Percentiles rank a stretch among this genome's conserved stretches.
Conservation (phyloP, 2,888 invertebrate genomes). For the Eulithis testata region DNA sequence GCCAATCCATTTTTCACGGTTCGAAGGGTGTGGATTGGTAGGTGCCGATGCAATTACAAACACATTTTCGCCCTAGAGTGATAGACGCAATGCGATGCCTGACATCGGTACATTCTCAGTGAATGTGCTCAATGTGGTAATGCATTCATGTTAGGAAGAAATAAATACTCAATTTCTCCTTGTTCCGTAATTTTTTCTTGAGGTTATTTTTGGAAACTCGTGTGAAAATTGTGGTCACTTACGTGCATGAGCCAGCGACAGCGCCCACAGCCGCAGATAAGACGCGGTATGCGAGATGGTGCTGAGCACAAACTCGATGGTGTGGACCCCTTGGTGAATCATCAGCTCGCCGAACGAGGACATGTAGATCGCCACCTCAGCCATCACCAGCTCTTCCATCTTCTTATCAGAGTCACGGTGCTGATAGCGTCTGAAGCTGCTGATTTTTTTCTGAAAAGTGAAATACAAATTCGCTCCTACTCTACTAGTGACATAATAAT, state of each 20-base stretch:
- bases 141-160: too few relatives aligned
- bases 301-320: constrained; percentile 94
- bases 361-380: constrained; percentile 9
- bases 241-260: constrained; percentile 95
- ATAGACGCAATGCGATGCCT: too few relatives aligned
- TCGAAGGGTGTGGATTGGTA: too few relatives aligned
- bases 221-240: constrained; percentile 54
- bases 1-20: too few relatives aligned
- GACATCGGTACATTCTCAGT: too few relatives aligned
- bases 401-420: constrained; percentile 41
- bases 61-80: too few relatives aligned
- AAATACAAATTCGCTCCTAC: not conserved
- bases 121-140: too few relatives aligned
- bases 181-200: too few relatives aligned
- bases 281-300: constrained; percentile 96
- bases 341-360: constrained; percentile 87
- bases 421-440: constrained; percentile 26
- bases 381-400: constrained; percentile 11
- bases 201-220: too few relatives aligned
- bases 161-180: too few relatives aligned
- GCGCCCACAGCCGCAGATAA: constrained; percentile 94
- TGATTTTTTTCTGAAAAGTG: constrained; percentile 43
- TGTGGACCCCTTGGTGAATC: constrained; percentile 93
- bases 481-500: too few relatives aligned
- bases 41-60: too few relatives aligned